phyloP scores from a whole-genome alignment of 1,140 invertebrate species.

The Uloborus diversus region DNA sequence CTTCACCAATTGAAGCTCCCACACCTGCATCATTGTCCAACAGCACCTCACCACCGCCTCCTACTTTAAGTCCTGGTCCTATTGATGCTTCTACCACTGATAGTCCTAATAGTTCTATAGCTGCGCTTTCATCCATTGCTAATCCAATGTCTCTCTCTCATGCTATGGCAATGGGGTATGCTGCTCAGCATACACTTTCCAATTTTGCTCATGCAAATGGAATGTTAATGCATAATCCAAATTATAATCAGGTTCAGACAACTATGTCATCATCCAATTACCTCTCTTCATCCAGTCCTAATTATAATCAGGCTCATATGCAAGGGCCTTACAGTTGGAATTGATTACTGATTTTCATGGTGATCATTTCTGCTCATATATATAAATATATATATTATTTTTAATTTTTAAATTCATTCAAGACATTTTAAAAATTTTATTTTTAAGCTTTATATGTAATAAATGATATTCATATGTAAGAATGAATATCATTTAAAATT shows the following conservation, averaged over 20 bases:
- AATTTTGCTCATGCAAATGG: conserved; percentile 56
- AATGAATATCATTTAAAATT: too few relatives aligned
- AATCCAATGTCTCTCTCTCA: conserved; percentile 48
- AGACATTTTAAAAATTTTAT: background rate
- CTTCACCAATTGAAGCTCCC: conserved; percentile 17
- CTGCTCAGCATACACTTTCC: conserved; percentile 51
- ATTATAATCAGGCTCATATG: conserved; percentile 52
- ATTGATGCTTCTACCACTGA: conserved; percentile 24
- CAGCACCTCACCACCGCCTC: conserved; percentile 33
- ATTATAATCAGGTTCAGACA: conserved; percentile 41
- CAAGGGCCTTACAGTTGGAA: conserved; percentile 47
- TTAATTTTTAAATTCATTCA: background rate
- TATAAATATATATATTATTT: too few relatives aligned
- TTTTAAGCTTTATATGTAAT: too few relatives aligned
- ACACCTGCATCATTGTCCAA: conserved; percentile 40
- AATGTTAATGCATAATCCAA: conserved; percentile 41
- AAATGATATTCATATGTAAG: too few relatives aligned
- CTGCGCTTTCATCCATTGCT: conserved; percentile 35
- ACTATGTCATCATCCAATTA: conserved; percentile 34
- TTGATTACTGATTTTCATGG: too few relatives aligned
- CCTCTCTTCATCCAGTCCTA: conserved; percentile 29
- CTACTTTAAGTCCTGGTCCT: conserved; percentile 27
- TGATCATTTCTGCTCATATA: too few relatives aligned
- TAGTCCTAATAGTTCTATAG: conserved; percentile 14
- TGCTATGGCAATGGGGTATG: conserved; percentile 51